phyloP scores from a whole-genome alignment of 2,113 vertebrate genomes.

The Lophotis ruficrista region DNA sequence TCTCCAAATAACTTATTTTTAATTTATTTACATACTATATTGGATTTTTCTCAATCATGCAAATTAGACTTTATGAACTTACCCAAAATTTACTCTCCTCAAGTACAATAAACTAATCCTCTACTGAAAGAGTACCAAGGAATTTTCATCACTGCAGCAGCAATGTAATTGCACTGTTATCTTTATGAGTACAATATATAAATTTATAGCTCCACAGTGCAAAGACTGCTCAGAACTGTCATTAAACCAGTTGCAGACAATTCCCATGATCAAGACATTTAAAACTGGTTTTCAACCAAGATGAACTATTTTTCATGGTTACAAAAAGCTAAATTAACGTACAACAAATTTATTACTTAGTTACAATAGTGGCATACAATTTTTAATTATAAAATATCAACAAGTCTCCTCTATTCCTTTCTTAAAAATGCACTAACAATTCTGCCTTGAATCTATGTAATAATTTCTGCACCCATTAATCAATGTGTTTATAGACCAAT shows the following conservation, averaged over 20 bases:
- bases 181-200: not conserved
- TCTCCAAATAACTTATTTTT: not conserved
- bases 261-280: not conserved
- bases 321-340: not conserved
- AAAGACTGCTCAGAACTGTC: not conserved
- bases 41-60: not conserved
- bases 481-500: conserved; percentile 29
- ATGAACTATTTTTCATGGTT: not conserved
- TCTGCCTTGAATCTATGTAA: not conserved
- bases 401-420: not conserved
- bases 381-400: conserved; percentile 7
- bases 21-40: not conserved
- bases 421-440: not conserved
- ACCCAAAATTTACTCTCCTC: not conserved
- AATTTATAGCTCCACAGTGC: not conserved
- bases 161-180: not conserved
- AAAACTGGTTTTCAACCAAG: not conserved
- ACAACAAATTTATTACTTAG: not conserved
- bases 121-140: not conserved
- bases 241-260: conserved; percentile 1
- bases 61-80: conserved; percentile 2
- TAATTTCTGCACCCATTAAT: conserved; percentile 27
- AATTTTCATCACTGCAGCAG: not conserved
- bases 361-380: not conserved
- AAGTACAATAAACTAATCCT: not conserved